These are phyloP conservation scores for Sebastes kiyomatsui DNA, from an alignment of 2,797 vertebrate species.

Conservation along the genomic window DNA sequence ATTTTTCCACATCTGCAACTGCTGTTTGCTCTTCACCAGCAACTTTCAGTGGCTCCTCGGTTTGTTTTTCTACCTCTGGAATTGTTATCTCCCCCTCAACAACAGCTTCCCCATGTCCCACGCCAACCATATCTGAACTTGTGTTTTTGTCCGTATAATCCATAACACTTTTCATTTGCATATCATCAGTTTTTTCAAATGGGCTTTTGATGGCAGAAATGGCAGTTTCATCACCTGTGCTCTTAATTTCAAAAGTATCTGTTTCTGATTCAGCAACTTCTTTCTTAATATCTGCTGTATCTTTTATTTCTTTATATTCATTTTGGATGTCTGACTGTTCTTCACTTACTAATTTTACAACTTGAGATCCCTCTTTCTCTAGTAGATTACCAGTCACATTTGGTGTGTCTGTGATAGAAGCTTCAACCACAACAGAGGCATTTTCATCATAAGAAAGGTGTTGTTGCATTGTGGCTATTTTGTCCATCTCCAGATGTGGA, in stretches of 20 bases:
- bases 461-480: constrained; percentile 9
- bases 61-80: constrained; percentile 31
- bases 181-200: constrained; percentile 28
- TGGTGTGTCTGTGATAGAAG: constrained; percentile 1
- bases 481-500: constrained; percentile 5
- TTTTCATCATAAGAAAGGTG: constrained; percentile 31
- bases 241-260: neutral
- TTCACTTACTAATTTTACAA: neutral
- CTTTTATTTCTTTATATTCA: constrained; percentile 25
- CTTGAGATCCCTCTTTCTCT: constrained; percentile 23
- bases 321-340: constrained; percentile 10
- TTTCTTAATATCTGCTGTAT: constrained; percentile 4
- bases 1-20: neutral
- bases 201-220: neutral
- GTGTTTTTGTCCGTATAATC: constrained; percentile 22
- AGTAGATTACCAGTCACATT: constrained; percentile 3
- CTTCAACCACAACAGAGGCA: constrained; percentile 15
- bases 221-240: constrained; percentile 11
- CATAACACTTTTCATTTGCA: constrained; percentile 8
- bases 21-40: neutral
- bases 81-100: constrained; percentile 8
- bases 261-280: constrained; percentile 16
- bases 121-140: constrained; percentile 8
- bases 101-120: constrained; percentile 2
- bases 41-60: constrained; percentile 2